Evolutionary conservation across 2,888 invertebrate genomes (phyloP).

Genomic region (Meloe dianella): DNA sequence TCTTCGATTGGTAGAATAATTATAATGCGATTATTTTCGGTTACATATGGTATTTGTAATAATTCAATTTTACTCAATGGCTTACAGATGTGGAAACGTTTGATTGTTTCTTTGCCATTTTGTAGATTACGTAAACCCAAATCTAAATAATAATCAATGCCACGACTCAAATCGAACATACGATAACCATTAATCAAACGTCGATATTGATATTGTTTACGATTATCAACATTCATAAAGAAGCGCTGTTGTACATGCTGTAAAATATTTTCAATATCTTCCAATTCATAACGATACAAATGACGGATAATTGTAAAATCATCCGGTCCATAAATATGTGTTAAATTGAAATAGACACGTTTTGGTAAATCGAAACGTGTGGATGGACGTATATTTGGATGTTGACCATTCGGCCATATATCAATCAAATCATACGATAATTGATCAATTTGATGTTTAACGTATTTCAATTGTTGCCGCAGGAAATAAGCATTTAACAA

Average conservation of each 20-base stretch:
- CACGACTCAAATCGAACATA: conserved; percentile 81
- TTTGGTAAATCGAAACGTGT: conserved; percentile 83
- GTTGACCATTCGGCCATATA: conserved; percentile 79
- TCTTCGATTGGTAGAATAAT: conserved; percentile 75
- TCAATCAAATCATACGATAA: conserved; percentile 49
- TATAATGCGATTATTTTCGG: conserved; percentile 85
- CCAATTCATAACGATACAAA: conserved; percentile 69
- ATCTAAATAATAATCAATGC: conserved; percentile 85
- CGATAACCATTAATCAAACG: conserved; percentile 74
- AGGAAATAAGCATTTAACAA: conserved; percentile 76
- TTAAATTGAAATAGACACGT: conserved; percentile 86
- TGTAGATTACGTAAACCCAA: conserved; percentile 64
- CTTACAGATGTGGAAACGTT: conserved; percentile 79
- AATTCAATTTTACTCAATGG: conserved; percentile 88
- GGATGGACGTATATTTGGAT: conserved; percentile 69
- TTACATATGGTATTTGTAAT: conserved; percentile 92
- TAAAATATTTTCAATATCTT: conserved; percentile 69
- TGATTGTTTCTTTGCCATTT: conserved; percentile 60
- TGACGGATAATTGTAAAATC: conserved; percentile 75
- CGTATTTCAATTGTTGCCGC: conserved; percentile 54
- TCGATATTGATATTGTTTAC: conserved; percentile 62
- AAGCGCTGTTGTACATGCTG: conserved; percentile 4
- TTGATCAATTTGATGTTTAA: conserved; percentile 46
- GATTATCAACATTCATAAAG: conserved; percentile 47
- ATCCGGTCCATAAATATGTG: conserved; percentile 81